Conservation (phyloP, 2,888 invertebrate species). For the Torymus auratus region DNA sequence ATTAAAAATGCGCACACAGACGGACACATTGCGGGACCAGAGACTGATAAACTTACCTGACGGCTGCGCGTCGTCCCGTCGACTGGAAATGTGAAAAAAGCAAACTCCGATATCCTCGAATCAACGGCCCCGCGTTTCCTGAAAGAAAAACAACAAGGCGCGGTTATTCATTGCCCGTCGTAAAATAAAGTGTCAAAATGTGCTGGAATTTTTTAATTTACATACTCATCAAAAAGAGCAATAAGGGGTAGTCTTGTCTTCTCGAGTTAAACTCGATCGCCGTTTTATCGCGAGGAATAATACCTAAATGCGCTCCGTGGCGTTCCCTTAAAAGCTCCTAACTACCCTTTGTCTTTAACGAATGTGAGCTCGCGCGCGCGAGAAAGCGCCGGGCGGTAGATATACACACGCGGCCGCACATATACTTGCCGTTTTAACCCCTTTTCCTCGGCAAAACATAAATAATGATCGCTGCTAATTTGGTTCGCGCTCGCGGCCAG, state of each 20-base stretch:
- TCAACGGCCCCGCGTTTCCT: conserved; percentile 52
- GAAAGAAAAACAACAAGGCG: conserved; percentile 26
- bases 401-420: not conserved
- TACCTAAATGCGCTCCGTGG: conserved; percentile 30
- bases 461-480: conserved; percentile 77
- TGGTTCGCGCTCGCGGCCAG: conserved; percentile 66
- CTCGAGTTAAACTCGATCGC: conserved; percentile 25
- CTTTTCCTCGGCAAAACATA: conserved; percentile 73
- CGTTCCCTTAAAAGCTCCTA: conserved; percentile 63
- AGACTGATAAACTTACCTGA: conserved; percentile 56
- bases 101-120: conserved; percentile 53
- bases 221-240: not conserved
- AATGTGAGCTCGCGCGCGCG: conserved; percentile 61
- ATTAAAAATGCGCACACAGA: conserved; percentile 67
- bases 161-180: no score
- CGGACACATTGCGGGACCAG: conserved; percentile 41
- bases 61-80: conserved; percentile 56
- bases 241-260: not conserved
- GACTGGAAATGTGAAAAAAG: conserved; percentile 58
- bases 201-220: no score
- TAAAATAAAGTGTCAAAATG: conserved; percentile 1
- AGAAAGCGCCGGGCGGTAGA: conserved; percentile 59
- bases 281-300: conserved; percentile 37
- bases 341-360: conserved; percentile 72
- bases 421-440: conserved; percentile 70